Conservation (phyloP, 2,888 invertebrate species). For the Lordiphosa fenestrarum region DNA sequence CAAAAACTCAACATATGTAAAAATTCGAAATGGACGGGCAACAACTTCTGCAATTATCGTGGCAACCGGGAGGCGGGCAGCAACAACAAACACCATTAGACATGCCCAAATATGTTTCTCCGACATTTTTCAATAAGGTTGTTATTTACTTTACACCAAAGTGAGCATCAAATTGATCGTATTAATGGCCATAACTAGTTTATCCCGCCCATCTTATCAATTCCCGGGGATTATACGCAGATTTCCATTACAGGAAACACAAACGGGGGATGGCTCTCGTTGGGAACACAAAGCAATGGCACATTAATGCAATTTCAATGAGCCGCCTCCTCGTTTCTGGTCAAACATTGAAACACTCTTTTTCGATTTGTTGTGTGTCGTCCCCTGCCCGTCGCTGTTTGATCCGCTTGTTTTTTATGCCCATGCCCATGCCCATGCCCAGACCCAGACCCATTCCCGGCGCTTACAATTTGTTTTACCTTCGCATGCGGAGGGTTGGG, state of each 20-base stretch:
- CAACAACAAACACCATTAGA: slow-evolving; percentile 48
- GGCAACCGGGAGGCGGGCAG: slow-evolving; percentile 49
- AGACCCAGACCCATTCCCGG: slow-evolving; percentile 16
- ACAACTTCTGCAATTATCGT: slow-evolving; percentile 67
- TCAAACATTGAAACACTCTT: slow-evolving; percentile 62
- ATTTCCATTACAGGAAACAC: slow-evolving; percentile 74
- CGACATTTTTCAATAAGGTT: slow-evolving; percentile 73
- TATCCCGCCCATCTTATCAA: slow-evolving; percentile 80
- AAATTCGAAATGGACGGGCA: slow-evolving; percentile 22
- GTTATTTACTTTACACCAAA: slow-evolving; percentile 77
- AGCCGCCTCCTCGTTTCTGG: slow-evolving; percentile 16
- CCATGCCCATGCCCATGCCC: slow-evolving; percentile 29
- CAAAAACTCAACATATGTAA: slow-evolving; percentile 34
- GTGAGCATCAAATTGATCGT: slow-evolving; percentile 81
- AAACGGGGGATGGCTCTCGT: slow-evolving; percentile 13
- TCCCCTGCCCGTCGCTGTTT: slow-evolving; percentile 35
- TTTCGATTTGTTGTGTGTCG: slow-evolving; percentile 71
- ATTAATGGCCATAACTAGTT: slow-evolving; percentile 81
- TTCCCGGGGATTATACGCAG: slow-evolving; percentile 78
- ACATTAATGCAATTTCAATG: slow-evolving; percentile 77
- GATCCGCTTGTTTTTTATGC: slow-evolving; percentile 71
- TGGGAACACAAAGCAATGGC: slow-evolving; percentile 14
- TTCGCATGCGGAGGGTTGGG: slow-evolving; percentile 22
- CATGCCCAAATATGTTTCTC: slow-evolving; percentile 49
- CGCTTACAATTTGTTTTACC: slow-evolving; percentile 61